A percentile compares a stretch with the other conserved stretches of the same genome.
Evolutionary conservation across 2,797 vertebrate genomes (phyloP).

Genomic region (Pipistrellus nathusii): DNA sequence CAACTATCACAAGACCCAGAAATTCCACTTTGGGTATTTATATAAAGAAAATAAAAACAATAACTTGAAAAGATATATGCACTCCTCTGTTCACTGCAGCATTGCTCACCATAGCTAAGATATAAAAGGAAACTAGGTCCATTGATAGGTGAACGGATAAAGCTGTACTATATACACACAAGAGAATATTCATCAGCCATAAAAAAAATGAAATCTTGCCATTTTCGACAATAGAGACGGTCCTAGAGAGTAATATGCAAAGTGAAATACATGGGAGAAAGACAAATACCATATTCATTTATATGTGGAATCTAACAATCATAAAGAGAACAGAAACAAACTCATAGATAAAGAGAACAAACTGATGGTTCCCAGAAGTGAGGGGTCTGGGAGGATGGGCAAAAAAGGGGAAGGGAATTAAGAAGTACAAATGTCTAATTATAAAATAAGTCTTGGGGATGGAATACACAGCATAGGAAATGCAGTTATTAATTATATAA

Average conservation of each 20-base stretch:
- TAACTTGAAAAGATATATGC: neutral
- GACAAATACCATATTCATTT: neutral
- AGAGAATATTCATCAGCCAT: neutral
- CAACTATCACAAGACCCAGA: neutral
- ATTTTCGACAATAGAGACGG: neutral
- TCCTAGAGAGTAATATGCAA: neutral
- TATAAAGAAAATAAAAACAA: neutral
- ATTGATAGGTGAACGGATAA: neutral
- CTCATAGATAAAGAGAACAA: neutral
- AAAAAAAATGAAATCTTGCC: neutral
- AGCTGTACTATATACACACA: neutral
- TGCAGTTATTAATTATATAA: neutral
- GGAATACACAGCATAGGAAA: neutral
- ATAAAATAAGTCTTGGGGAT: neutral
- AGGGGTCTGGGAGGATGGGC: neutral
- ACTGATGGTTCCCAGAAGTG: neutral
- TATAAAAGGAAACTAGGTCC: neutral
- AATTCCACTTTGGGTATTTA: neutral
- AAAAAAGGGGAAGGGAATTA: neutral
- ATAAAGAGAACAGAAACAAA: neutral
- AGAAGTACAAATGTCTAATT: neutral
- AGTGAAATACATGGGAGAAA: neutral
- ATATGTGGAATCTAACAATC: neutral
- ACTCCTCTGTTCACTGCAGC: neutral
- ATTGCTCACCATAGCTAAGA: neutral